Conservation (phyloP, 2,888 invertebrate genomes). For the Rhagonycha lutea region DNA sequence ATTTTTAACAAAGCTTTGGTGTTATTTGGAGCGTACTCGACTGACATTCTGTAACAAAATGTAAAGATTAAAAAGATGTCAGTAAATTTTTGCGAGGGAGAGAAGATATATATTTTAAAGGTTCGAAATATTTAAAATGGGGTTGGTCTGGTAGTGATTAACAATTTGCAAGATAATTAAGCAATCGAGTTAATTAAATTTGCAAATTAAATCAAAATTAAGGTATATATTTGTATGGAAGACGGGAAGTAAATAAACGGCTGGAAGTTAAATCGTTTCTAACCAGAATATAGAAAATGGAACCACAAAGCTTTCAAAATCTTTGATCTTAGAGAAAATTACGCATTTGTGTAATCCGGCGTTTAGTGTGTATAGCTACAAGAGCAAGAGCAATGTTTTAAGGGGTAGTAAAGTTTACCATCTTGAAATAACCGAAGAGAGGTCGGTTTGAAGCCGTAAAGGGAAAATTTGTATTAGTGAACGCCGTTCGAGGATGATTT, state of each 20-base stretch:
- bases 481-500: constrained; percentile 28
- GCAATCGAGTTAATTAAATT: not conserved
- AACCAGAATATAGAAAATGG: constrained; percentile 18
- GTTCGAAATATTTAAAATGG: not conserved
- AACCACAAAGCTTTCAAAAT: constrained; percentile 16
- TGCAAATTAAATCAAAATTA: not conserved
- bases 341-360: constrained; percentile 25
- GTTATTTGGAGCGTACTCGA: constrained; percentile 68
- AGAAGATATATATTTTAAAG: not conserved
- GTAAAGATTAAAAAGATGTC: not conserved
- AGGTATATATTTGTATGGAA: not conserved
- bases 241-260: constrained; percentile 25
- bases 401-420: constrained; percentile 14
- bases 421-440: constrained; percentile 10
- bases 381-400: constrained; percentile 7
- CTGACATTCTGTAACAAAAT: constrained; percentile 66
- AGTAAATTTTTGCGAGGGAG: not conserved
- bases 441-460: constrained; percentile 16
- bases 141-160: not conserved
- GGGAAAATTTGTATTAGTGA: constrained; percentile 22
- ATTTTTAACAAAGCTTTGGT: constrained; percentile 72
- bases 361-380: constrained; percentile 11
- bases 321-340: constrained; percentile 24
- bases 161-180: not conserved
- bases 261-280: constrained; percentile 17